Evolutionary conservation across 2,888 invertebrate species (phyloP).

Genomic region (Zootermopsis nevadensis): DNA sequence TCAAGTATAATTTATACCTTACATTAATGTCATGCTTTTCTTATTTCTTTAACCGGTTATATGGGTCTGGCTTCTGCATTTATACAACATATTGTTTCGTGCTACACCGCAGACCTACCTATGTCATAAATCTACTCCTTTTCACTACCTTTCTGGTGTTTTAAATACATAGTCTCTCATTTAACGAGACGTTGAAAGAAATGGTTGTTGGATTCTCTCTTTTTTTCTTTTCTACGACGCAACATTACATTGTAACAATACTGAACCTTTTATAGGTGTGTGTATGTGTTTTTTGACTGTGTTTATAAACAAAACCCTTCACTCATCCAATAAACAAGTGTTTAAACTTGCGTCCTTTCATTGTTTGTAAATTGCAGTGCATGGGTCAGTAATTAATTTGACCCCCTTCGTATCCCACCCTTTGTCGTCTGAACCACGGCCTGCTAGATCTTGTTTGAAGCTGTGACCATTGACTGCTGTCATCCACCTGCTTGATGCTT

Average conservation of each 20-base stretch:
- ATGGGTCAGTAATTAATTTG: constrained; percentile 44
- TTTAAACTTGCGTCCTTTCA: constrained; percentile 29
- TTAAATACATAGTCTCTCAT: not conserved
- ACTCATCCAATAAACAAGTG: constrained; percentile 32
- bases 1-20: not conserved
- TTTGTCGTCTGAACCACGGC: too few relatives aligned
- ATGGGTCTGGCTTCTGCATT: not conserved
- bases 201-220: not conserved
- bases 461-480: too few relatives aligned
- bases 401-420: not conserved
- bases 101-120: not conserved
- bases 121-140: not conserved
- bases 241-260: not conserved
- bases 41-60: not conserved
- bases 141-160: not conserved
- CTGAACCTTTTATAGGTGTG: not conserved
- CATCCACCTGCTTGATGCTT: too few relatives aligned
- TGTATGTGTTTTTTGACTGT: not conserved
- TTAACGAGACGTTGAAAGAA: not conserved
- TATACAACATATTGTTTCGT: not conserved
- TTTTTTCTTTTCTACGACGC: not conserved
- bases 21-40: not conserved
- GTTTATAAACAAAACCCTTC: constrained; percentile 22
- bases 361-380: constrained; percentile 42
- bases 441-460: too few relatives aligned